These are phyloP conservation scores for Hoplodrina ambigua DNA, from an alignment of 2,888 invertebrate genomes.

Conservation along the genomic window DNA sequence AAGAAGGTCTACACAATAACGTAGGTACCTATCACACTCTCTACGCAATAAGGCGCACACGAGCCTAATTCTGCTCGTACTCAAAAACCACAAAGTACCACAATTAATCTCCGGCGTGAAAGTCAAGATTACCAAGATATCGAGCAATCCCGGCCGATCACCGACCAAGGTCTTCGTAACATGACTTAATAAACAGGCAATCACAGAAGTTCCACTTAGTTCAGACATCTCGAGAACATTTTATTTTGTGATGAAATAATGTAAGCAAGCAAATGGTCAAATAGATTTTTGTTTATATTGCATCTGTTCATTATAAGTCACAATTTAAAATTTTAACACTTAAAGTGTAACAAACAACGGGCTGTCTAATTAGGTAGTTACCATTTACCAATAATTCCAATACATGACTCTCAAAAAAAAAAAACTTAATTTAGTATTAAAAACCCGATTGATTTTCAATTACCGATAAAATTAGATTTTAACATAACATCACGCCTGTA, in stretches of 20 bases:
- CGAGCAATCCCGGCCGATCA: conserved; percentile 61
- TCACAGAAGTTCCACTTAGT: conserved; percentile 28
- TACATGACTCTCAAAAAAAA: not conserved
- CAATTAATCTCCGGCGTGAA: conserved; percentile 64
- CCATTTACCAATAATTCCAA: too few relatives aligned
- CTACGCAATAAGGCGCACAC: conserved; percentile 37
- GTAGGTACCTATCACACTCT: conserved; percentile 11
- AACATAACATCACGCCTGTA: too few relatives aligned
- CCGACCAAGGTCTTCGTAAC: conserved; percentile 66
- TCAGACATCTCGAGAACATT: not conserved
- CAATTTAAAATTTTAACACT: too few relatives aligned
- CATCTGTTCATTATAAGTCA: too few relatives aligned
- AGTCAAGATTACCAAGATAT: conserved; percentile 64
- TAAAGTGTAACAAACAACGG: not conserved
- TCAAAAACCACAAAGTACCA: conserved; percentile 59
- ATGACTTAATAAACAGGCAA: conserved; percentile 40
- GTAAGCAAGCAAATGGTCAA: too few relatives aligned
- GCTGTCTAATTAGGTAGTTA: not conserved
- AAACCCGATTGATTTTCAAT: too few relatives aligned
- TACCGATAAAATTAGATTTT: too few relatives aligned
- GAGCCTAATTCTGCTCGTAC: conserved; percentile 24
- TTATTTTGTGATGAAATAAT: too few relatives aligned
- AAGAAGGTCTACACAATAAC: not conserved
- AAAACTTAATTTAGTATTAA: too few relatives aligned
- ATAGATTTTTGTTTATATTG: too few relatives aligned